phyloP scores from a whole-genome alignment of 2,797 vertebrate species.

The Tamandua tetradactyla region DNA sequence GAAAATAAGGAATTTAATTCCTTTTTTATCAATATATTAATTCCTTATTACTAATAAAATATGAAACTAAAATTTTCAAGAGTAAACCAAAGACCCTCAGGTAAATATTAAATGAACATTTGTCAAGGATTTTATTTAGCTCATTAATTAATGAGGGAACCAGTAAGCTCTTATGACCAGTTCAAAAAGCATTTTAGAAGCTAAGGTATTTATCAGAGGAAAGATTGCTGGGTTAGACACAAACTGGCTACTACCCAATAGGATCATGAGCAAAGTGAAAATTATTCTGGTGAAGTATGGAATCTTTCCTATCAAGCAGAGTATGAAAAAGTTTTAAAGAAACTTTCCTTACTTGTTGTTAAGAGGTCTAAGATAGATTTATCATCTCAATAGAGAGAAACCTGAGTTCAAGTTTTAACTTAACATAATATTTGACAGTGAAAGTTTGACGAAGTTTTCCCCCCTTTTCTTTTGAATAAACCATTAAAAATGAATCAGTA shows the following conservation, averaged over 20 bases:
- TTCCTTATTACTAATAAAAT: neutral
- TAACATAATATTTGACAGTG: neutral
- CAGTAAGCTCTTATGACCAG: neutral
- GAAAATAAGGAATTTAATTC: neutral
- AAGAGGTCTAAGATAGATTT: neutral
- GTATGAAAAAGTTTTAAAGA: neutral
- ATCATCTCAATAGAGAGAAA: conserved; percentile 1
- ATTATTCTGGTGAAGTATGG: neutral
- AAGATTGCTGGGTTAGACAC: neutral
- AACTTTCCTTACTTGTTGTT: neutral
- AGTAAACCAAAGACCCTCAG: neutral
- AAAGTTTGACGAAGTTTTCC: neutral
- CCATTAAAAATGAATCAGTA: conserved; percentile 29
- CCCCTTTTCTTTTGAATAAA: neutral
- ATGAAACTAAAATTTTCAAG: neutral
- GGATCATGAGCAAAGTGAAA: neutral
- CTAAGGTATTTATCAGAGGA: neutral
- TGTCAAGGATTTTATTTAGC: neutral
- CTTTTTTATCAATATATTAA: neutral
- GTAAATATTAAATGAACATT: neutral
- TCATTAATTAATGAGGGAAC: neutral
- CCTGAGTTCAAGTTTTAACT: conserved; percentile 16
- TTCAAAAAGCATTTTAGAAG: neutral
- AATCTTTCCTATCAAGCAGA: neutral
- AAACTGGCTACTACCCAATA: neutral